Percentiles rank a stretch among this genome's conserved stretches.
These are phyloP conservation scores for Leptothorax acervorum DNA, from an alignment of 2,888 invertebrate species.

Conservation along the genomic window DNA sequence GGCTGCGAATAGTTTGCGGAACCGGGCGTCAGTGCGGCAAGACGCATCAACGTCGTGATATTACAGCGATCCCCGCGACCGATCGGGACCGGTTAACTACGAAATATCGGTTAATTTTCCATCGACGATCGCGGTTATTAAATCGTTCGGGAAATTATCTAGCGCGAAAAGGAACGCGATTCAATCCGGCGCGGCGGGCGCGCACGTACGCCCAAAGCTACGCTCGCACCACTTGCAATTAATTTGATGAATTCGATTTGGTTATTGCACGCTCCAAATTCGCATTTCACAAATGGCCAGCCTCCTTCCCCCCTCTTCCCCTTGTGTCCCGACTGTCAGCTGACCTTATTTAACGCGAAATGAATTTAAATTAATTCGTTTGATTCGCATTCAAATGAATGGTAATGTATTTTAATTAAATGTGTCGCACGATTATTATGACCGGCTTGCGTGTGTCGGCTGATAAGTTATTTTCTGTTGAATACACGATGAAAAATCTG, in stretches of 20 bases:
- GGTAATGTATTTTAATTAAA: constrained; percentile 51
- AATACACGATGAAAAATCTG: background rate
- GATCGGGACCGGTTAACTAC: background rate
- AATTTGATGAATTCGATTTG: constrained; percentile 37
- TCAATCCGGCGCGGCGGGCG: background rate
- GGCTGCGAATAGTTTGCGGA: constrained; percentile 38
- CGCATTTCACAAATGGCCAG: constrained; percentile 20
- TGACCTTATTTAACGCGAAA: constrained; percentile 50
- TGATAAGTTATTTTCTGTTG: constrained; percentile 18
- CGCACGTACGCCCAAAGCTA: background rate
- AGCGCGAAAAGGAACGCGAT: background rate
- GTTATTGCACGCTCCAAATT: constrained; percentile 42
- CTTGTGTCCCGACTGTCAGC: background rate
- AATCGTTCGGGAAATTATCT: background rate
- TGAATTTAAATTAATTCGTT: constrained; percentile 56
- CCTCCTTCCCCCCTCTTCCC: background rate
- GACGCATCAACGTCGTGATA: background rate
- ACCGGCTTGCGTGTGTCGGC: background rate
- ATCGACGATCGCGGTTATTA: constrained; percentile 20
- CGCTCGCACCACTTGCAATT: constrained; percentile 21
- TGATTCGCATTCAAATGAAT: constrained; percentile 46
- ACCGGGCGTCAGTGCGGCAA: background rate
- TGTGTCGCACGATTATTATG: constrained; percentile 32
- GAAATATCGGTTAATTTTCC: constrained; percentile 19
- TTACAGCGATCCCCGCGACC: background rate